Evolutionary conservation across 1,140 invertebrate genomes (phyloP).

Genomic region (Asbolus verrucosus): DNA sequence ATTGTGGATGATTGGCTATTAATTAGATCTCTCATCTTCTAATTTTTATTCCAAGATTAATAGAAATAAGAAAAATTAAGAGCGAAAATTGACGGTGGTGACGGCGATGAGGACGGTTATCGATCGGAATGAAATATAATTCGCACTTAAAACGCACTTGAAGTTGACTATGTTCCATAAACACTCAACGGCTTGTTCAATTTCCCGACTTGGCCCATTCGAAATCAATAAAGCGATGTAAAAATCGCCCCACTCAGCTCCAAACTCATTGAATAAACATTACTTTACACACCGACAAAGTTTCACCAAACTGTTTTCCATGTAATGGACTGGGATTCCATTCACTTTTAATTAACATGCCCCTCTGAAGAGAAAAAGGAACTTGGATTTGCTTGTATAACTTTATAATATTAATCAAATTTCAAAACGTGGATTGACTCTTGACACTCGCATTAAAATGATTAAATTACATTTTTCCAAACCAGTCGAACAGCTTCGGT

Average conservation of each 20-base stretch:
- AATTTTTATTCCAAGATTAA: constrained; percentile 10
- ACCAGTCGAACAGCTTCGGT: neutral
- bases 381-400: constrained; percentile 7
- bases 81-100: too few species aligned
- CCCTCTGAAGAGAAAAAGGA: constrained; percentile 12
- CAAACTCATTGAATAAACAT: constrained; percentile 39
- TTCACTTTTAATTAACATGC: constrained; percentile 37
- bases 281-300: constrained; percentile 37
- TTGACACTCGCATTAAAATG: constrained; percentile 6
- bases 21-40: constrained; percentile 9
- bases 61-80: constrained; percentile 4
- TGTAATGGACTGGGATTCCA: constrained; percentile 30
- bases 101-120: too few species aligned
- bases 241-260: constrained; percentile 28
- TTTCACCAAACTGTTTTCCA: constrained; percentile 30
- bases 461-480: constrained; percentile 1
- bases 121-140: constrained; percentile 9
- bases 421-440: constrained; percentile 6
- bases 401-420: constrained; percentile 24
- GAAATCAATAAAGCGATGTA: constrained; percentile 38
- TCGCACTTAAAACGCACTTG: constrained; percentile 6
- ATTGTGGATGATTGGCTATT: constrained; percentile 11
- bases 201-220: constrained; percentile 9
- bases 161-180: constrained; percentile 15
- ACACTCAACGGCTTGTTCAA: constrained; percentile 20